Conservation (phyloP, 2,113 vertebrate species). For the Callipepla squamata region DNA sequence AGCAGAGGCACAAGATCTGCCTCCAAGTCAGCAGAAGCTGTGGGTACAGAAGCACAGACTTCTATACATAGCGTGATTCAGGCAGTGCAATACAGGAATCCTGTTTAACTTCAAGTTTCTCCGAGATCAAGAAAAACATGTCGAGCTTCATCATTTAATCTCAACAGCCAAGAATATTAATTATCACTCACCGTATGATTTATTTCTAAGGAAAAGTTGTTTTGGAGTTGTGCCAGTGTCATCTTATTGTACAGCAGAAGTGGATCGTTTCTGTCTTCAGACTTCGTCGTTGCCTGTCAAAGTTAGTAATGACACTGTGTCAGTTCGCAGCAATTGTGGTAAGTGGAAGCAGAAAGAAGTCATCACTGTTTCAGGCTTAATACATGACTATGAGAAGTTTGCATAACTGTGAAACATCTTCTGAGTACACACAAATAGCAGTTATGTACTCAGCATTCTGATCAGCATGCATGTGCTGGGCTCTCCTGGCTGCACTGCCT, state of each 20-base stretch:
- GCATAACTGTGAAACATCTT: background rate
- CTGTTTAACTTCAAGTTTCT: background rate
- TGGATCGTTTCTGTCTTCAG: conserved; percentile 92
- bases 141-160: background rate
- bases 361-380: background rate
- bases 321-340: background rate
- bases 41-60: background rate
- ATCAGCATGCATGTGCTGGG: rapidly evolving
- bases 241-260: conserved; percentile 93
- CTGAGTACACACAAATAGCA: background rate
- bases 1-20: background rate
- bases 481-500: too few species aligned
- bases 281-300: conserved; percentile 86
- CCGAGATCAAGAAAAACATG: background rate
- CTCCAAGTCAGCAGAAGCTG: background rate
- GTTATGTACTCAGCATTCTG: background rate
- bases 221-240: conserved; percentile 83
- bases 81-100: background rate
- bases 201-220: conserved; percentile 87
- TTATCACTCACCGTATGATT: conserved; percentile 76
- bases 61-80: background rate
- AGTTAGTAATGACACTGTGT: background rate
- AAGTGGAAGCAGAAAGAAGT: background rate
- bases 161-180: background rate
- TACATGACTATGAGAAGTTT: background rate